Evolutionary conservation across 2,888 invertebrate genomes (phyloP).

Genomic region (Drosophila multiciliata): DNA sequence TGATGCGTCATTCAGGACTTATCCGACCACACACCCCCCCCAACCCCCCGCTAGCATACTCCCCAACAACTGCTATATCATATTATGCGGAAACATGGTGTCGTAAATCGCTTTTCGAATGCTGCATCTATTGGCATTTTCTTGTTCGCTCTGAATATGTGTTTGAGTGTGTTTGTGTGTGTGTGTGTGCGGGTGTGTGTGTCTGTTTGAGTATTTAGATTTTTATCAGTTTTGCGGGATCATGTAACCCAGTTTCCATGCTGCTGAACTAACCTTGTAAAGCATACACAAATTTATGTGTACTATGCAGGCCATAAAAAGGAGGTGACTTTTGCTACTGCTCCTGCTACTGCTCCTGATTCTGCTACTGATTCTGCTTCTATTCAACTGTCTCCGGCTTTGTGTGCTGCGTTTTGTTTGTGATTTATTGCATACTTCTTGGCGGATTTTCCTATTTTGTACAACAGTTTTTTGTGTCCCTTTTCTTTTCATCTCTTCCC

Average conservation of each 20-base stretch:
- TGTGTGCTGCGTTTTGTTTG: slow-evolving; percentile 56
- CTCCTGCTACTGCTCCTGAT: not conserved
- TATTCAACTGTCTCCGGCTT: slow-evolving; percentile 42
- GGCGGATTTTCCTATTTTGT: slow-evolving; percentile 66
- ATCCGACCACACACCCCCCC: slow-evolving; percentile 12
- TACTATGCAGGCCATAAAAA: slow-evolving; percentile 37
- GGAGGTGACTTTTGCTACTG: slow-evolving; percentile 1
- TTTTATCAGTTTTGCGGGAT: slow-evolving; percentile 63
- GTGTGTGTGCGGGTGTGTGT: slow-evolving; percentile 8
- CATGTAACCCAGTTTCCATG: slow-evolving; percentile 63
- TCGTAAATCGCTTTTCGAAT: slow-evolving; percentile 75
- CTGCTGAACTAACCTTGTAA: slow-evolving; percentile 70
- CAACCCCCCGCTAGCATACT: not conserved
- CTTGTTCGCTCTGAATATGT: slow-evolving; percentile 1
- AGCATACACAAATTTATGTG: slow-evolving; percentile 69
- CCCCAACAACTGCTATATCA: slow-evolving; percentile 47
- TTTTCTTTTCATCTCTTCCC: slow-evolving; percentile 4
- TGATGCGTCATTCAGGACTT: slow-evolving; percentile 66
- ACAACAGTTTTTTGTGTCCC: slow-evolving; percentile 42
- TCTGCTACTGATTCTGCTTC: slow-evolving; percentile 6
- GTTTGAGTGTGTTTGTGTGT: slow-evolving; percentile 4
- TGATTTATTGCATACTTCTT: slow-evolving; percentile 73
- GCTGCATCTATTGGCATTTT: slow-evolving; percentile 69
- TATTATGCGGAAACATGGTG: slow-evolving; percentile 73
- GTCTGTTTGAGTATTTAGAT: slow-evolving; percentile 39